Evolutionary conservation across 2,113 vertebrate genomes (phyloP), one percentile per base, ranked within the genome.

Genomic region (Lynx canadensis): DNA sequence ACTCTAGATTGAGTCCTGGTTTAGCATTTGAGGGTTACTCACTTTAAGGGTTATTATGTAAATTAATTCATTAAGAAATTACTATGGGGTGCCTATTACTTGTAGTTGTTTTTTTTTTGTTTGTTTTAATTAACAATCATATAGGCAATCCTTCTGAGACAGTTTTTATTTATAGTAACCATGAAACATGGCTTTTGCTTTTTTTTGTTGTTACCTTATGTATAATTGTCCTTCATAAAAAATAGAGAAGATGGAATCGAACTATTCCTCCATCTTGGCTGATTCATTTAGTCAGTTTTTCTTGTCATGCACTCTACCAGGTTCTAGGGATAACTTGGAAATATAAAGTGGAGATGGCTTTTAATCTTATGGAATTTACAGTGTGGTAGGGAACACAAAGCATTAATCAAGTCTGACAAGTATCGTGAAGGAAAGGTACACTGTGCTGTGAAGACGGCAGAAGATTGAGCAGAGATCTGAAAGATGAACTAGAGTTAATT

Each of bases 81-180:
- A 80, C 7, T 1, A 16, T 33, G 38, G 29, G 29, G 21, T 71
- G 36, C 63, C 79, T 69, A 12, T 93, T 78, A 69, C 38, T 84
- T 94, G 15, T 68, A 48, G 38, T 45, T 80, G 71, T 90, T 89
- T 27, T 45, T 45, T 45, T 45, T 45, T 45, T 45, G 41, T 78
- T 55, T 55, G 27, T 29, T 16, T 15, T 71, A 74, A 69, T 84
- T 85, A 91, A 45, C 33, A 71, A 25, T 91, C 41, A 65, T 11
- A 13, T 27, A 80, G n/a, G n/a, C 21, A 71, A 71, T 60, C 41
- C 33, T 69, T 95, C 41, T 63, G 86, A 71, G 91, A 55, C 13
- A 23, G 21, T 90, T 94, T 93, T 74, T 82, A 27, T 88, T 65
- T 79, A 63, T 96, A 25, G 80, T 84, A 94, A 94, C 45, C 71